Evolutionary conservation across 2,797 vertebrate genomes (phyloP).

Genomic region (Rhinella marina): DNA sequence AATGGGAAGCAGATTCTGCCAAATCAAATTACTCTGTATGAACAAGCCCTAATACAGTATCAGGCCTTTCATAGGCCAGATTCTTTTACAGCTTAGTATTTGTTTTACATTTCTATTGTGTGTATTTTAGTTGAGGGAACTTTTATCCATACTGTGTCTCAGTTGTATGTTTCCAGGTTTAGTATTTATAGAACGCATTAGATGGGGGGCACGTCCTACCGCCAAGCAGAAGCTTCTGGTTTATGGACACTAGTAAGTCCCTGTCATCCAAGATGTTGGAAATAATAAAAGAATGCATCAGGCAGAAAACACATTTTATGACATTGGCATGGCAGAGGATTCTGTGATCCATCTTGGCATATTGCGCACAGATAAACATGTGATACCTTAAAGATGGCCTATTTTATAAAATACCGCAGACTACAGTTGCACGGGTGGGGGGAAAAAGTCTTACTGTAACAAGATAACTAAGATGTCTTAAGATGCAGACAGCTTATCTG

Average conservation of each 20-base stretch:
- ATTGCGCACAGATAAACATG: not conserved
- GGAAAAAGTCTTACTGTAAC: conserved; percentile 23
- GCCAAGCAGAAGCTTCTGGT: not conserved
- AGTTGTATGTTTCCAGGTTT: not conserved
- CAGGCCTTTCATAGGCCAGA: no score
- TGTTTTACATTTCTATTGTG: not conserved
- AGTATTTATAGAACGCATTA: not conserved
- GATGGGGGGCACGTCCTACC: not conserved
- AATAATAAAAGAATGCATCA: not conserved
- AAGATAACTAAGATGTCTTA: conserved; percentile 39
- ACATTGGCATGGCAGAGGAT: not conserved
- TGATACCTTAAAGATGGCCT: not conserved
- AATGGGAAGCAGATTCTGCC: no score
- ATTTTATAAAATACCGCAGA: conserved; percentile 13
- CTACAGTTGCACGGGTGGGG: not conserved
- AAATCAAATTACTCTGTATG: no score
- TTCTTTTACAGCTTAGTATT: not conserved
- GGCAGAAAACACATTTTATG: not conserved
- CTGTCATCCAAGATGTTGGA: not conserved
- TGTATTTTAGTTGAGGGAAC: not conserved
- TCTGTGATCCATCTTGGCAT: not conserved
- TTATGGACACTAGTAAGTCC: not conserved
- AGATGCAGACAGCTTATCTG: conserved; percentile 44
- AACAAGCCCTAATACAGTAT: not conserved
- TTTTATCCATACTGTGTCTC: not conserved